These are phyloP conservation scores for Synanthedon formicaeformis DNA, from an alignment of 2,888 invertebrate species.

Conservation along the genomic window DNA sequence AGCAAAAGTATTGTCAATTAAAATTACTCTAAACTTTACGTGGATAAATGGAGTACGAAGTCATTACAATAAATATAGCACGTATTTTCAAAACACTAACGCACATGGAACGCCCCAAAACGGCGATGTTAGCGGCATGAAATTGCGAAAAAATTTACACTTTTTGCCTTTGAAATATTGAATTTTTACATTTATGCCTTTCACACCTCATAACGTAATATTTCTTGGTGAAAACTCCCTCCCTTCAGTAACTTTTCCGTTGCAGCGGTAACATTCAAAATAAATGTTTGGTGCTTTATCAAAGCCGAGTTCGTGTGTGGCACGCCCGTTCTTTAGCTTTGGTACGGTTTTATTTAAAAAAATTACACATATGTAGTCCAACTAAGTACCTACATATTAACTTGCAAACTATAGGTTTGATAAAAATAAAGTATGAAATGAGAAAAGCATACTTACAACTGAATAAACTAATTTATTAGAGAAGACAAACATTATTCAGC, in stretches of 20 bases:
- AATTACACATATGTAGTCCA: no score
- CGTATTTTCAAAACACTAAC: background rate
- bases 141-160: constrained; percentile 53
- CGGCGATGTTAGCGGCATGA: constrained; percentile 41
- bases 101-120: constrained; percentile 23
- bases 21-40: no score
- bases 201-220: constrained; percentile 71
- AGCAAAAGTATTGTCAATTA: no score
- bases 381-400: no score
- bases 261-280: constrained; percentile 62
- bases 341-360: no score
- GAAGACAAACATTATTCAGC: background rate
- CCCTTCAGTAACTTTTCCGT: constrained; percentile 53
- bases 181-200: constrained; percentile 69
- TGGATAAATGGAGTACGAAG: background rate
- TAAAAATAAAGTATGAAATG: background rate
- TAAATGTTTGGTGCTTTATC: constrained; percentile 67
- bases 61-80: background rate
- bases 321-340: constrained; percentile 1
- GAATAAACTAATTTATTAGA: background rate
- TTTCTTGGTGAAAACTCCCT: constrained; percentile 51
- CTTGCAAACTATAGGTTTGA: no score
- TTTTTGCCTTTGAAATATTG: constrained; percentile 57
- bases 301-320: constrained; percentile 32
- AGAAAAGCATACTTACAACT: background rate